Evolutionary conservation across 2,888 invertebrate genomes (phyloP).

Genomic region (Agapostemon virescens): DNA sequence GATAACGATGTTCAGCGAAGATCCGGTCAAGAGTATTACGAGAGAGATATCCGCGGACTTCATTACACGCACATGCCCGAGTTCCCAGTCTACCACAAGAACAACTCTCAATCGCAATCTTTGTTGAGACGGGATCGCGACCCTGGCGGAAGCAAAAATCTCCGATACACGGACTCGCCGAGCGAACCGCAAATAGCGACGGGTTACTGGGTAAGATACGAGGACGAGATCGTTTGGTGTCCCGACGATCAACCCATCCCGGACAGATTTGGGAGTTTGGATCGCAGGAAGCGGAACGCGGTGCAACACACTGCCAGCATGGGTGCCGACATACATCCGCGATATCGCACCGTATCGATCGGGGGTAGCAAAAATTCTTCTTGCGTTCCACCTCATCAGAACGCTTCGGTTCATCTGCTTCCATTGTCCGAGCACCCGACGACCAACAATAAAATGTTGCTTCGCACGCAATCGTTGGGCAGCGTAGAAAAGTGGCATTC

Average conservation of each 20-base stretch:
- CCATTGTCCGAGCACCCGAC: slow-evolving; percentile 67
- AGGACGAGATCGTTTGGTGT: slow-evolving; percentile 78
- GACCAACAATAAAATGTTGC: slow-evolving; percentile 75
- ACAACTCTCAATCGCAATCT: slow-evolving; percentile 50
- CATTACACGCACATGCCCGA: slow-evolving; percentile 67
- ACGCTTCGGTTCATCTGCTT: slow-evolving; percentile 60
- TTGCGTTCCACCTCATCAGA: slow-evolving; percentile 48
- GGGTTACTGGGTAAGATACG: slow-evolving; percentile 76
- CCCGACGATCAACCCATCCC: slow-evolving; percentile 69
- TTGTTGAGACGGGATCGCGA: slow-evolving; percentile 63
- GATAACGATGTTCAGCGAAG: slow-evolving; percentile 69
- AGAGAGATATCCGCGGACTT: slow-evolving; percentile 65
- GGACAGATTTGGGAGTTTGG: slow-evolving; percentile 84
- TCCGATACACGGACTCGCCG: slow-evolving; percentile 48
- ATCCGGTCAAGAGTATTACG: slow-evolving; percentile 64
- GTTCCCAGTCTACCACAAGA: slow-evolving; percentile 64
- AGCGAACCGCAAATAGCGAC: slow-evolving; percentile 67
- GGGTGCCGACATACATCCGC: slow-evolving; percentile 63
- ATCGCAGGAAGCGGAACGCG: slow-evolving; percentile 81
- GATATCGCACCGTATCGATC: slow-evolving; percentile 72
- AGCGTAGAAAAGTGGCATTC: slow-evolving; percentile 81
- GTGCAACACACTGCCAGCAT: slow-evolving; percentile 59
- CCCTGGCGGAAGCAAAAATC: slow-evolving; percentile 43
- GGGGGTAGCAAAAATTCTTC: slow-evolving; percentile 53
- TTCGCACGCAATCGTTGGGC: slow-evolving; percentile 84